phyloP scores from a whole-genome alignment of 1,140 invertebrate genomes.

The Trigoniulus corallinus region DNA sequence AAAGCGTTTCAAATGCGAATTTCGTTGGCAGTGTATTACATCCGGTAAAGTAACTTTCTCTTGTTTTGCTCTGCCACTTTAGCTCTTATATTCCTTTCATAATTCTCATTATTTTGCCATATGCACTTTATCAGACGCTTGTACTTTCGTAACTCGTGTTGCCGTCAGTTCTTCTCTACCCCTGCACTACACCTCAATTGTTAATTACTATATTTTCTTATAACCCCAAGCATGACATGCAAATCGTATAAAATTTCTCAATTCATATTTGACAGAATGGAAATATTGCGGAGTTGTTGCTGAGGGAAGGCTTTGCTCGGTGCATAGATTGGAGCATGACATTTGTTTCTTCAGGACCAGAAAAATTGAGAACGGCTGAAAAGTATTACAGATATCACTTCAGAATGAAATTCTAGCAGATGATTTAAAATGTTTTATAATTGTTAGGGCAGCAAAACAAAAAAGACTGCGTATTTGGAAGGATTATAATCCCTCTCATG shows the following conservation, averaged over 20 bases:
- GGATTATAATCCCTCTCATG: slow-evolving; percentile 37
- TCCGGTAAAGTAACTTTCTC: slow-evolving; percentile 39
- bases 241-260: neutral
- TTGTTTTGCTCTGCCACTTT: slow-evolving; percentile 8
- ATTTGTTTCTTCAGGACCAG: slow-evolving; percentile 60
- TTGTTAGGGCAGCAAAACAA: slow-evolving; percentile 62
- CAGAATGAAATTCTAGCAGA: neutral
- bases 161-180: too few species aligned
- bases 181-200: too few species aligned
- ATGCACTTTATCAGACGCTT: too few species aligned
- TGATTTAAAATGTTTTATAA: slow-evolving; percentile 1
- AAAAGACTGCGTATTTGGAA: slow-evolving; percentile 74
- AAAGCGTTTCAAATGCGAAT: slow-evolving; percentile 72
- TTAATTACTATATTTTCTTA: too few species aligned
- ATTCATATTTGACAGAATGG: slow-evolving; percentile 39
- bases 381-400: slow-evolving; percentile 23
- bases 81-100: slow-evolving; percentile 3
- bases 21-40: slow-evolving; percentile 90
- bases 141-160: too few species aligned
- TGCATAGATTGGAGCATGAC: slow-evolving; percentile 96
- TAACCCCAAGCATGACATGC: too few species aligned
- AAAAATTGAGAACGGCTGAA: slow-evolving; percentile 69
- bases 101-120: neutral
- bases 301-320: slow-evolving; percentile 81
- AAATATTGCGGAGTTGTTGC: slow-evolving; percentile 85